These are phyloP conservation scores for Gulo gulo DNA, from an alignment of 2,113 vertebrate species.

Conservation along the genomic window DNA sequence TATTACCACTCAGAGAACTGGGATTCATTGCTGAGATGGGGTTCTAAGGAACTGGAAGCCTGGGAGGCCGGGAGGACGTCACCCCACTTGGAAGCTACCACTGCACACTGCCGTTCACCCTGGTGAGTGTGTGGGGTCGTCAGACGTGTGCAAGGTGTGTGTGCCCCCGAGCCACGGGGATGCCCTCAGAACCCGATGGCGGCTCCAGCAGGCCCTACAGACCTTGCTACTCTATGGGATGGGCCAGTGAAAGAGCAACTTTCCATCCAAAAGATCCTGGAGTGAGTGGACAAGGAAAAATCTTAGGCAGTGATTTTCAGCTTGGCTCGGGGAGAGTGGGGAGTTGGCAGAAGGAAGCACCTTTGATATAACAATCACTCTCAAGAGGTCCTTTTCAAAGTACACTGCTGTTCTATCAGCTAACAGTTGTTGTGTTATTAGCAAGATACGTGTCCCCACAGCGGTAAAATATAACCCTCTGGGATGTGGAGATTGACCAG, in stretches of 20 bases:
- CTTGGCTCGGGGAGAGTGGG: neutral
- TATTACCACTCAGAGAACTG: neutral
- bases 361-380: neutral
- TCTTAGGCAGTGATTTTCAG: constrained; percentile 16
- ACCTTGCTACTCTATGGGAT: neutral
- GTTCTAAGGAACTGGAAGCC: neutral
- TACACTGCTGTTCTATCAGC: neutral
- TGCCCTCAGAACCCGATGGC: rapidly evolving
- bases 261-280: neutral
- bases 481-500: neutral
- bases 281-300: neutral
- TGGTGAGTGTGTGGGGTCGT: neutral
- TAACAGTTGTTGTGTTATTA: neutral
- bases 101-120: rapidly evolving
- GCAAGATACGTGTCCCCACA: neutral
- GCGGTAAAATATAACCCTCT: neutral
- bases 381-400: neutral
- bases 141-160: neutral
- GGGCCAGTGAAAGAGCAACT: neutral
- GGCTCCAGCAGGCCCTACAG: neutral
- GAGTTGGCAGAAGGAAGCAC: neutral
- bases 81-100: neutral
- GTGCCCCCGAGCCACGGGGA: neutral
- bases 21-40: neutral
- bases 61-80: neutral